Percentiles rank a stretch among this genome's conserved stretches.
Conservation (phyloP, 2,797 vertebrate genomes). For the Pseudochirops cupreus region DNA sequence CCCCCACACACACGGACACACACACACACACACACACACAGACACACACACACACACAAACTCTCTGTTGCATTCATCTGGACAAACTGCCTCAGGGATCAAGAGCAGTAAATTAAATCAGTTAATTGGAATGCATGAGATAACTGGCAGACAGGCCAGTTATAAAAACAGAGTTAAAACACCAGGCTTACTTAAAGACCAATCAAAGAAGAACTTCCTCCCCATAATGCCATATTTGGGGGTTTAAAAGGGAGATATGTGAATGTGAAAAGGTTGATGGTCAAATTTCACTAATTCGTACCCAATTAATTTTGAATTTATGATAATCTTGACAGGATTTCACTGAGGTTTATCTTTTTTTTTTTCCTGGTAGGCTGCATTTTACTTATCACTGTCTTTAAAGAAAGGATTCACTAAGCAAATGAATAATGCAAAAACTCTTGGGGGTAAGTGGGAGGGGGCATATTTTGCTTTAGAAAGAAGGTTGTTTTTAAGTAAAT, state of each 20-base stretch:
- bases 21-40: no score
- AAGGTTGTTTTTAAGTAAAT: not conserved
- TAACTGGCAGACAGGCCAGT: slow-evolving; percentile 21
- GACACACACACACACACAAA: not conserved
- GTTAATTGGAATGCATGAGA: slow-evolving; percentile 61
- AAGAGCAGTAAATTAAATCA: slow-evolving; percentile 35
- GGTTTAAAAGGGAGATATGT: not conserved
- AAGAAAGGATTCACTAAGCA: not conserved
- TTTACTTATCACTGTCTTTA: not conserved
- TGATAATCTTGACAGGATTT: not conserved
- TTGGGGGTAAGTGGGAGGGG: not conserved
- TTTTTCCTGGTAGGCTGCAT: not conserved
- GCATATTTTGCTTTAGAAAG: not conserved
- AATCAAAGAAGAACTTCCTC: not conserved
- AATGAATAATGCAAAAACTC: not conserved
- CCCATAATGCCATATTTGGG: not conserved
- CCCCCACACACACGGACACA: no score
- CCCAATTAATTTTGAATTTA: not conserved
- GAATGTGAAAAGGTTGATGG: not conserved
- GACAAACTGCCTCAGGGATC: slow-evolving; percentile 16
- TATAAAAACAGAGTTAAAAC: slow-evolving; percentile 55
- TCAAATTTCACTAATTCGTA: not conserved
- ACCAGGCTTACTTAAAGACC: not conserved
- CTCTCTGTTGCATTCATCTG: not conserved
- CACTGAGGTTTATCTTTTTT: not conserved